phyloP scores from a whole-genome alignment of 2,888 invertebrate genomes.

The Ectobius pallidus region DNA sequence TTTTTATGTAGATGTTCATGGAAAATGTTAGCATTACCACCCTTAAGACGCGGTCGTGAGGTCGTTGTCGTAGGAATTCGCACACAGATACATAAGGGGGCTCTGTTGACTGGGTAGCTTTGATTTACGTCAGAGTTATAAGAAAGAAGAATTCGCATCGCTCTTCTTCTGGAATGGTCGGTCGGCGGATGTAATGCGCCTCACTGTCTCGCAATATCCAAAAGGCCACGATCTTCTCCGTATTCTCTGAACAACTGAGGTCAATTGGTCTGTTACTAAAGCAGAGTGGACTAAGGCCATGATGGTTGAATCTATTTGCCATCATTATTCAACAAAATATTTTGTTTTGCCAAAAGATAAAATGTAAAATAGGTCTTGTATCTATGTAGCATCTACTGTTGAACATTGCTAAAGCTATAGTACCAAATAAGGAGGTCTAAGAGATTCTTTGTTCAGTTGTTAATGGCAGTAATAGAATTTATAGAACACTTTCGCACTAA shows the following conservation, averaged over 20 bases:
- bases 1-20: neutral
- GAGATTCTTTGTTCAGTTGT: too few relatives aligned
- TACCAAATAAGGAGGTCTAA: too few relatives aligned
- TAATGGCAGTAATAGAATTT: too few relatives aligned
- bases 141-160: slow-evolving; percentile 8
- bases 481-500: neutral
- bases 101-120: neutral
- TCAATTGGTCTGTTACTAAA: neutral
- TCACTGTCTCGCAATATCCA: neutral
- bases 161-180: slow-evolving; percentile 1
- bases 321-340: too few relatives aligned
- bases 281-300: slow-evolving; percentile 3
- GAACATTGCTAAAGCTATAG: too few relatives aligned
- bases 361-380: too few relatives aligned
- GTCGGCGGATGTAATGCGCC: slow-evolving; percentile 1
- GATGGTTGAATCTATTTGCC: too few relatives aligned
- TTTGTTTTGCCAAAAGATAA: too few relatives aligned
- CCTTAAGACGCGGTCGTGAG: neutral
- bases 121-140: slow-evolving; percentile 14
- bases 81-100: too few relatives aligned
- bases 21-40: neutral
- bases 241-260: slow-evolving; percentile 23
- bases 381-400: too few relatives aligned
- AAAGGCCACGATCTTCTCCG: slow-evolving; percentile 24
- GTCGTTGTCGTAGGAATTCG: neutral